These are phyloP conservation scores for Tanytarsus gracilentus DNA, from an alignment of 2,888 invertebrate species.

Conservation along the genomic window DNA sequence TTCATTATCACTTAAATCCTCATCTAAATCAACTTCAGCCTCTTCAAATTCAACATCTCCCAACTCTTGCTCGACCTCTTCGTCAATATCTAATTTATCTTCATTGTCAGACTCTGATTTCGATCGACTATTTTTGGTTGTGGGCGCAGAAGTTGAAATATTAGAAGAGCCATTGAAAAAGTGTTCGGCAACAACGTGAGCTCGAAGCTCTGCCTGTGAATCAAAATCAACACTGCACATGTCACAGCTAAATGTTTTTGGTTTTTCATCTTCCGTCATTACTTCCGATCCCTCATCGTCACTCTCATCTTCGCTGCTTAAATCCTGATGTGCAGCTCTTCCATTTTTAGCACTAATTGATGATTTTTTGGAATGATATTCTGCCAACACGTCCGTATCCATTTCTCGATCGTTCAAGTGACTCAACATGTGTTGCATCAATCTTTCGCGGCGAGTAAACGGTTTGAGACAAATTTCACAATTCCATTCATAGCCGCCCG, in stretches of 20 bases:
- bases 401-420: slow-evolving; percentile 38
- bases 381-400: slow-evolving; percentile 30
- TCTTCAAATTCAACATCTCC: slow-evolving; percentile 24
- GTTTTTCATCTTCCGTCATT: slow-evolving; percentile 32
- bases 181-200: slow-evolving; percentile 43
- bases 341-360: slow-evolving; percentile 29
- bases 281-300: slow-evolving; percentile 33
- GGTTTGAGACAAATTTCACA: slow-evolving; percentile 43
- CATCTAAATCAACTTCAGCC: slow-evolving; percentile 8
- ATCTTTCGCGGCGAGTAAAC: slow-evolving; percentile 42
- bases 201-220: slow-evolving; percentile 40
- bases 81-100: slow-evolving; percentile 9
- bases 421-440: slow-evolving; percentile 42
- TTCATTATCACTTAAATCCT: background rate
- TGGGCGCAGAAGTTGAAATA: background rate
- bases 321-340: background rate
- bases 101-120: background rate
- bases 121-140: background rate
- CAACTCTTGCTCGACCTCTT: slow-evolving; percentile 24
- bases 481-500: slow-evolving; percentile 40
- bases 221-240: slow-evolving; percentile 42
- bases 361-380: slow-evolving; percentile 28
- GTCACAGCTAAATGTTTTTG: slow-evolving; percentile 35
- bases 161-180: slow-evolving; percentile 38
- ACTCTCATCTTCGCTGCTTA: slow-evolving; percentile 30